Evolutionary conservation across 1,140 invertebrate genomes (phyloP).

Genomic region (Helicoverpa armigera): DNA sequence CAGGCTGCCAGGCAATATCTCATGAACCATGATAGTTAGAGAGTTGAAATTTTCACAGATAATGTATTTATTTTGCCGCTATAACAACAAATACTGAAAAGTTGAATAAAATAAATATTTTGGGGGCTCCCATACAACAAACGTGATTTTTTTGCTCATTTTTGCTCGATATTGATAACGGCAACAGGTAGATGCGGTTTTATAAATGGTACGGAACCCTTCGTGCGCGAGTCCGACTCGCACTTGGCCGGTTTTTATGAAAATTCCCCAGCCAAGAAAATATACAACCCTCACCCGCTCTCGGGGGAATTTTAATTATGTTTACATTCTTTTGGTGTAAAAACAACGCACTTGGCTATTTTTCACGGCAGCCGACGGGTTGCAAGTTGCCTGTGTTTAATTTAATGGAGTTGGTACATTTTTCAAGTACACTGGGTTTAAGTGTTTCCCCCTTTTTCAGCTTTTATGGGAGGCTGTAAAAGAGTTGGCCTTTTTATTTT

Average conservation of each 20-base stretch:
- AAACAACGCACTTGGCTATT: constrained; percentile 61
- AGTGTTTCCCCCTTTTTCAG: constrained; percentile 28
- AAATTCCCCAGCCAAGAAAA: constrained; percentile 36
- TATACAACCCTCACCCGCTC: neutral
- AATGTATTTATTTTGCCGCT: too few relatives aligned
- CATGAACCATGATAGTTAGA: too few relatives aligned
- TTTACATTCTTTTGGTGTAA: constrained; percentile 63
- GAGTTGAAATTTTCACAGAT: too few relatives aligned
- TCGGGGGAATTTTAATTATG: constrained; percentile 70
- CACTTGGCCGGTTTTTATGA: constrained; percentile 10
- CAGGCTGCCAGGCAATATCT: too few relatives aligned
- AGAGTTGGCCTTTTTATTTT: constrained; percentile 26
- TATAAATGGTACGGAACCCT: too few relatives aligned
- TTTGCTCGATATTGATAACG: too few relatives aligned
- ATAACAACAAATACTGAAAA: too few relatives aligned
- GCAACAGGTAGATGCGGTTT: too few relatives aligned
- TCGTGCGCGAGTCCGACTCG: too few relatives aligned
- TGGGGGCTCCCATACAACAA: too few relatives aligned
- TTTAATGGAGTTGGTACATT: constrained; percentile 57
- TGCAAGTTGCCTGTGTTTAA: constrained; percentile 57
- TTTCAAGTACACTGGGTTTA: constrained; percentile 55
- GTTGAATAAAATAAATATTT: too few relatives aligned
- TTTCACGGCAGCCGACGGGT: constrained; percentile 53
- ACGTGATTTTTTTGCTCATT: too few relatives aligned
- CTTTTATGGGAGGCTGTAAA: constrained; percentile 22